Evolutionary conservation across 2,888 invertebrate species (phyloP), one percentile per base, ranked within the genome.

Genomic region (Andrena bucephala): DNA sequence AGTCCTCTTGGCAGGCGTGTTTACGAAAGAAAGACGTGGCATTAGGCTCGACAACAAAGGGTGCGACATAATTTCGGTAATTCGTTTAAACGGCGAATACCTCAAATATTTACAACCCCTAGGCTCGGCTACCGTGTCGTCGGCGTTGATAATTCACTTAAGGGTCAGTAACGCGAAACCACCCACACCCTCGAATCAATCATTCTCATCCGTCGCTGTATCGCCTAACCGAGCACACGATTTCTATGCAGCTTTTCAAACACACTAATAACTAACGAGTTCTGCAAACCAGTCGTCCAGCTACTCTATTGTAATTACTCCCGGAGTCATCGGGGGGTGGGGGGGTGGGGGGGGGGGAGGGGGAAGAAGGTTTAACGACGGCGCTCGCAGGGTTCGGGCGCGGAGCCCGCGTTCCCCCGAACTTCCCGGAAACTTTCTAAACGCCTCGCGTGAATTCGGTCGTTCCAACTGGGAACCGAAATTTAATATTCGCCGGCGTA

Each of bases 141-240:
- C 36, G 67, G 52, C 62, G 74, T 77, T 73, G 82, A 89, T 86
- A 87, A 90, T 89, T 89, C 87, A 81, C 84, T 85, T 57, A 72
- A 76, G 67, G 75, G 84, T 85, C 77, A 78, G 89, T 86, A 90
- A 91, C 76, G 79, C 80, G 87, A 89, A 77, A 87, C 85, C 83
- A 74, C 83, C 83, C 84, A 83, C 88, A 76, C 85, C 86, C 87
- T 76, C 72, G 72, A 79, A 90, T 91, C 91, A 87, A 89, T 90
- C 90, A 91, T 89, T 77, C 69, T 77, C 72, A 24, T 63, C 80
- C 63, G 54, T 68, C 65, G 57, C 73, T 54, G 52, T 77, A 72
- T 57, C 78, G 27, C 50, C 85, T 75, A 76, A 77, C 74, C 59
- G 66, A 79, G 70, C 72, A 48, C 42, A 29, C 65, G 68, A 83